Evolutionary conservation across 2,113 vertebrate species (phyloP), one percentile per base, ranked within the genome.

Genomic region (Cynopterus brachyotis): DNA sequence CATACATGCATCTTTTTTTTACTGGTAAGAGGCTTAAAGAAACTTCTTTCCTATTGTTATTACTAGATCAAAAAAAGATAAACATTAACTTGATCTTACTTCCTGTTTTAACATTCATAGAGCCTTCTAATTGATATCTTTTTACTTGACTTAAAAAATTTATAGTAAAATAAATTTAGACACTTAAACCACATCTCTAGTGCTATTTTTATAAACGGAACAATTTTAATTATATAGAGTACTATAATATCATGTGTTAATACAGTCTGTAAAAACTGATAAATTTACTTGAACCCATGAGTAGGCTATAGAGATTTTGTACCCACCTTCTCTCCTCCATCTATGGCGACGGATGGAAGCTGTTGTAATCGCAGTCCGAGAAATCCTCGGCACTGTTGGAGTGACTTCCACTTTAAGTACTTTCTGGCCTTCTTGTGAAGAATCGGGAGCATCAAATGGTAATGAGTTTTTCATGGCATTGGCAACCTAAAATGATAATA

Each of bases 381-480:
- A 99, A 98, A 99, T 99, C 96, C 99, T 99, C 35, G 99, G 99
- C 62, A 99, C 99, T 83, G 99, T 99, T 1, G 99, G 99, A 0
- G 99, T 99, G 91, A 99, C 99, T 97, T 99, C 99, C 76, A 99
- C 99, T 98, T 99, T 99, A 95, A 99, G 99, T 81, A 99, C 99
- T 97, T 99, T 99, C 98, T 99, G 99, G 37, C 99, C 99, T 94
- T 98, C 99, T 96, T 99, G 98, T 0, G 99, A 98, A 69, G 98
- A 98, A 35, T 99, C 99, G 0, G 99, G 99, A 93, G 99, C 99
- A 62, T 98, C 99, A 96, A 99, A 99, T 35, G 99, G 99, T 97
- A 99, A 98, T 0, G 99, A 99, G 97, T 99, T 99, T 98, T 99
- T 99, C 99, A 99, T 99, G 42, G 99, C 99, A 94, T 99, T 99